Conservation (phyloP, 2,797 vertebrate genomes). For the Sebastes oblongus region DNA sequence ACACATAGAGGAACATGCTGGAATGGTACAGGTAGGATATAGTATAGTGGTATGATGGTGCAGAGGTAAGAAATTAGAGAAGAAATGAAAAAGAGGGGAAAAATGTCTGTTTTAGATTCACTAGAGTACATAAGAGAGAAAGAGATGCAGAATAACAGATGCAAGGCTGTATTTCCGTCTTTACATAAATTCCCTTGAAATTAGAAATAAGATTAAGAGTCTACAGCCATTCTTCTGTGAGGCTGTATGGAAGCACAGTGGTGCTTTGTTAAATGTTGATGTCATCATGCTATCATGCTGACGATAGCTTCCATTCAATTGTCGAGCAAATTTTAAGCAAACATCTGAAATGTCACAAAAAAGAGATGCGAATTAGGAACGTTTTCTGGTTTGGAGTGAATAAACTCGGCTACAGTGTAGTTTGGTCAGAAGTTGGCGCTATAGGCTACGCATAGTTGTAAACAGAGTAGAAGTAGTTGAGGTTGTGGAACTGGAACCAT, state of each 20-base stretch:
- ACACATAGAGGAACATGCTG: not conserved
- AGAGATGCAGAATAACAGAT: not conserved
- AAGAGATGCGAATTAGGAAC: fast-evolving
- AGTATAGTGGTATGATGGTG: not conserved
- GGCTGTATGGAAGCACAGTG: not conserved
- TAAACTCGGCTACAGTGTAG: no score
- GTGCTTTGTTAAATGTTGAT: not conserved
- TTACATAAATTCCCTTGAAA: not conserved
- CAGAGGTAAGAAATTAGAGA: not conserved
- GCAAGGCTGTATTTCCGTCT: not conserved
- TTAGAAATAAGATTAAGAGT: not conserved
- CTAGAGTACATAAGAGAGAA: not conserved
- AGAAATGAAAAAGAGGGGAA: not conserved
- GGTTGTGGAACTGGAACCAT: no score
- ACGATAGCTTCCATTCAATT: no score
- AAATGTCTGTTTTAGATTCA: not conserved
- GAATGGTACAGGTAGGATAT: not conserved
- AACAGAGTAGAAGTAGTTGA: fast-evolving
- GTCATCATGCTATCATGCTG: not conserved
- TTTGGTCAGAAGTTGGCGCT: no score
- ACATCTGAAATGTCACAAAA: no score
- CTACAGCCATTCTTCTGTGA: not conserved
- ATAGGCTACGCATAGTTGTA: fast-evolving
- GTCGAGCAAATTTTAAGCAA: no score
- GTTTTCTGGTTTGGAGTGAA: fast-evolving